Evolutionary conservation across 2,888 invertebrate genomes (phyloP), one percentile per base, ranked within the genome.

Genomic region (Dasypolia templi): DNA sequence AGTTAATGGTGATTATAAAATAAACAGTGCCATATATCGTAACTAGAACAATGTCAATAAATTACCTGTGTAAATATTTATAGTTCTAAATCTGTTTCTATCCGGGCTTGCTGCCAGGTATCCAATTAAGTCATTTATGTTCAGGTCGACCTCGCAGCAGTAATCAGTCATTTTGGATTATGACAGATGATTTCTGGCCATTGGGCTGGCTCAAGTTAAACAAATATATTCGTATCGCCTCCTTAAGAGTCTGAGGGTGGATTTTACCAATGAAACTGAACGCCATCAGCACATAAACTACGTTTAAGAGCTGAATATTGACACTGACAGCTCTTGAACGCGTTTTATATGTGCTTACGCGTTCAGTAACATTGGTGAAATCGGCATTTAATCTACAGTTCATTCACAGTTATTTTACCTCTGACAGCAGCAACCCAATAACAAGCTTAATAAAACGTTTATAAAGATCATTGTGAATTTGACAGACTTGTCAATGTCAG

Each of bases 21-120:
- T 58, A 78, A 78, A 73, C 51, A 39, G 22, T 53, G n/a, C 11
- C 12, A 61, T 77, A 58, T 58, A 72, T 73, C 32, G 11, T 69
- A n/a, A 65, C 49, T 62, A 69, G n/a, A 55, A 66, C 68, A 72
- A 61, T 65, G 56, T 69, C 67, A 72, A 73, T 80, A 65, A 77
- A 68, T 72, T 72, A 77, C 72, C 66, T 61, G 56, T 55, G 46
- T 46, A 65, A 56, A 67, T 81, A 68, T 77, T 72, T 72, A 68
- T 58, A 55, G 39, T 65, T 39, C 69, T 55, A 73, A 65, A 62
- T 70, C 42, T 53, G 35, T 92, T 65, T 53, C 55, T 42, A 59
- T 42, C 49, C 64, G 55, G 55, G 56, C 59, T 65, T 53, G 44
- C 49, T 80, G 79, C 61, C 63, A 61, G 75, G 29, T 49, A 65